Conservation (phyloP, 2,113 vertebrate species). For the Aldabrachelys gigantea region DNA sequence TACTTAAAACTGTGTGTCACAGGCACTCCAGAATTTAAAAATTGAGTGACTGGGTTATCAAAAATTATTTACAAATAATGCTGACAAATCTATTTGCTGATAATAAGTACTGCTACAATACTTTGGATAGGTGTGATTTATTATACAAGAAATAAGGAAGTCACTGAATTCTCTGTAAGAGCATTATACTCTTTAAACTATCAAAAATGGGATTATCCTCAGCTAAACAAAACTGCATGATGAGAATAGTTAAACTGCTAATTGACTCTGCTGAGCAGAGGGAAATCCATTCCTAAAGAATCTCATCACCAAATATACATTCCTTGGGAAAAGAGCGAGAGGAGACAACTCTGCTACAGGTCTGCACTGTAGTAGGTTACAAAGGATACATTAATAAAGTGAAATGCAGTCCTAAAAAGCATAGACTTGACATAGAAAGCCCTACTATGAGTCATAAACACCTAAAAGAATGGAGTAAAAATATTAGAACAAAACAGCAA, state of each 20-base stretch:
- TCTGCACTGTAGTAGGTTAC: neutral
- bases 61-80: neutral
- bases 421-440: neutral
- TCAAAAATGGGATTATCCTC: neutral
- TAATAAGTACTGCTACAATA: neutral
- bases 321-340: neutral
- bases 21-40: neutral
- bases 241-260: neutral
- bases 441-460: neutral
- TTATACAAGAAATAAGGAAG: neutral
- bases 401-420: neutral
- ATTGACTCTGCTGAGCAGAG: neutral
- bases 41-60: neutral
- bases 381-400: neutral
- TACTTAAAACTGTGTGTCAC: neutral
- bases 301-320: neutral
- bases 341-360: neutral
- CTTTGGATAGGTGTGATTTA: neutral
- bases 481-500: neutral
- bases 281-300: neutral
- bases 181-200: neutral
- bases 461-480: neutral
- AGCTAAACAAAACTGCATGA: neutral
- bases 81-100: neutral
- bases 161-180: neutral